Base-by-base conservation (phyloP, 2,797 vertebrate species). In the Heterohyrax brucei region DNA sequence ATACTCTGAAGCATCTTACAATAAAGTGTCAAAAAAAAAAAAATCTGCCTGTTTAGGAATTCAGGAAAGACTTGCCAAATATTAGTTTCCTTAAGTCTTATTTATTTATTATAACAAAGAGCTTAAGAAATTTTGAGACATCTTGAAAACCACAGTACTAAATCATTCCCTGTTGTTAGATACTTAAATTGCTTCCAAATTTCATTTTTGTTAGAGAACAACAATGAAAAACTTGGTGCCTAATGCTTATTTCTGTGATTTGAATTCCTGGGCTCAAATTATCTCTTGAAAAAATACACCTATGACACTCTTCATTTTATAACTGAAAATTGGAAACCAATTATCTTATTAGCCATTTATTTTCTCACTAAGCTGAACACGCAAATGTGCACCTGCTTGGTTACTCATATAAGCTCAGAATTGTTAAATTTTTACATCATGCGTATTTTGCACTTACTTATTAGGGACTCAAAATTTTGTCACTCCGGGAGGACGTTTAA, bases 71-170 rank as follows among this genome's bases (percentile, higher is more conserved):
- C 14, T 88, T 83, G 9, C 2, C 46, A 93, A 93, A 79, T 7
- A 53, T 61, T 46, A 79, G 50, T 84, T 53, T 68, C 5, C 6
- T 84, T 68, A 85, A 75, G 19, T 93, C 33, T 76, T 53, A 30
- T 2, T 87, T 76, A 28, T 13, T 28, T 89, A 88, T 81, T 78
- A 73, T 80, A 81, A 91, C 39, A 9, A 87, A 87, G 53, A 77
- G 19, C 3, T 93, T 72, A 72, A 94, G 39, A 93, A 92, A 84
- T 2, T 28, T 0, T 81, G n/a, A 91, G 28, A 70, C 10, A 76
- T 72, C 80, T 91, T 89, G 16, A 95, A 94, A 95, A 87, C 21
- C 8, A 56, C 89, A 56, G 24, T 93, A 80, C 39, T 89, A 89
- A 87, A 66, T 50, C 33, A 70, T 44, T 86, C 0, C 33, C 16